Evolutionary conservation across 2,888 invertebrate species (phyloP), one percentile per base, ranked within the genome.

Genomic region (Steinernema hermaphroditum): DNA sequence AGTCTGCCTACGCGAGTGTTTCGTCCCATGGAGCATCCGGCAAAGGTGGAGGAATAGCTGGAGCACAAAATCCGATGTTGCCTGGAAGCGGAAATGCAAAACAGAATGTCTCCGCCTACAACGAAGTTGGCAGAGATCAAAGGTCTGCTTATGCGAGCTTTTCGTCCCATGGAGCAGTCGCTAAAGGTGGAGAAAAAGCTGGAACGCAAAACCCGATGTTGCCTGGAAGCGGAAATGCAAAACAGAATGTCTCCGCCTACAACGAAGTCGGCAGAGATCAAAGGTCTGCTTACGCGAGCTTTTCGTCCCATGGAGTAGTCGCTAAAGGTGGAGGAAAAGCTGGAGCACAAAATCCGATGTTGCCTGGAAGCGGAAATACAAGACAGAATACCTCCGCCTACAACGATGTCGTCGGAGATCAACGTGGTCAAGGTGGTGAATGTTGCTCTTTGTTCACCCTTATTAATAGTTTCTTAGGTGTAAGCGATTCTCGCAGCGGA

Each of bases 361-460:
- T 2, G 9, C 6, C 68, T 2, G 22, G 41, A 9, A 34, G 19
- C 1, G 19, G 22, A 2, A 9, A n/a, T 1, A 9, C 43, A 22
- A 29, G 24, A 9, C 27, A 24, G 22, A 24, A 24, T 9, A 16
- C 22, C 19, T 69, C 69, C 19, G 69, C 69, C 1, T 69, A 69
- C 69, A 69, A 43, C 43, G 69, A 69, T 8, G 43, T 69, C 46
- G 46, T 19, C 6, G 46, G 46, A 46, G 22, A 46, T 46, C n/a
- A 16, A n/a, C n/a, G 4, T 6, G n/a, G 16, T 4, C 6, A 16
- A 46, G 22, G 22, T 9, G 16, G 19, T n/a, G 24, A 68, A 34
- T 16, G 32, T 46, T 16, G 46, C 2, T 19, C 16, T 46, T 4
- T 19, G 43, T 9, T 41, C 43, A 41, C 43, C 43, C 43, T 41